Conservation (phyloP, 2,113 vertebrate species). For the Sigmodon hispidus region DNA sequence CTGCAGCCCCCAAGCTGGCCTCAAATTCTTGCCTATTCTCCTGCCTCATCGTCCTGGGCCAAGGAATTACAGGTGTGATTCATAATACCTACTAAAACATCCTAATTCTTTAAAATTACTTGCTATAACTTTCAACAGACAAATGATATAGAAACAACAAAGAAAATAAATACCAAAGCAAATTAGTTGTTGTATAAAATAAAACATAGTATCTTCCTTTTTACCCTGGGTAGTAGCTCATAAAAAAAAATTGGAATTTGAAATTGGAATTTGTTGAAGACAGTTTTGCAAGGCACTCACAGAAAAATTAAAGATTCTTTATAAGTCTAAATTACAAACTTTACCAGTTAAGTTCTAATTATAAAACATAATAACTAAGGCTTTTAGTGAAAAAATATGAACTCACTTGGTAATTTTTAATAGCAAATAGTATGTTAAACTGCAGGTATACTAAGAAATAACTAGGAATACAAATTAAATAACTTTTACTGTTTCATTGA, state of each 20-base stretch:
- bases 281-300: not conserved
- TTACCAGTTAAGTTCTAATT: constrained; percentile 13
- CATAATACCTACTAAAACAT: not conserved
- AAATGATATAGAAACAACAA: constrained; percentile 39
- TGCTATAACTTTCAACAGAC: constrained; percentile 52
- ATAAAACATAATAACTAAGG: constrained; percentile 7
- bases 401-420: constrained; percentile 17
- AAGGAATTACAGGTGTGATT: not conserved
- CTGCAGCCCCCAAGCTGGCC: not conserved
- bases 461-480: constrained; percentile 18
- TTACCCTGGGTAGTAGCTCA: not conserved
- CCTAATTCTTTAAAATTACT: constrained; percentile 47
- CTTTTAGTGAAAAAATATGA: not conserved
- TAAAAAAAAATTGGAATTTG: constrained; percentile 9
- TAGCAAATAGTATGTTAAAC: constrained; percentile 9
- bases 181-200: constrained; percentile 28
- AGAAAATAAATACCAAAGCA: constrained; percentile 15
- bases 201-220: constrained; percentile 21
- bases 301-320: constrained; percentile 27
- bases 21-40: not conserved
- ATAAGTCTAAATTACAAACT: constrained; percentile 35
- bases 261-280: constrained; percentile 15
- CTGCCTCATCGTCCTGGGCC: not conserved
- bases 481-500: not conserved
- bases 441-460: not conserved